A percentile compares a stretch with the other conserved stretches of the same genome.
phyloP scores from a whole-genome alignment of 2,113 vertebrate genomes.

The Pelvicachromis taeniatus region DNA sequence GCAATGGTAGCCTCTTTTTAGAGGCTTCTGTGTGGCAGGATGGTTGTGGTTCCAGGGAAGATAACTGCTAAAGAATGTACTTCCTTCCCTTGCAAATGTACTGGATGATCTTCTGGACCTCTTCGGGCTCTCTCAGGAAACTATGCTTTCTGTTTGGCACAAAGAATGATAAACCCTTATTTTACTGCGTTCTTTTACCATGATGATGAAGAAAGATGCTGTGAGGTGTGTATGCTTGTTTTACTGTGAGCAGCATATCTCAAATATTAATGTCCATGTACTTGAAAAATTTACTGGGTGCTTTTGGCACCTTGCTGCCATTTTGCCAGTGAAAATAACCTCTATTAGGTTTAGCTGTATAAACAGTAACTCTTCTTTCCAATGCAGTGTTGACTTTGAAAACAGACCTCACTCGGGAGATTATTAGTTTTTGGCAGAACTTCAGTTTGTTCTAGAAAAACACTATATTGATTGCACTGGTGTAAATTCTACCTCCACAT shows the following conservation, averaged over 20 bases:
- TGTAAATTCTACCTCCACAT: slow-evolving; percentile 7
- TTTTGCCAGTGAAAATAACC: not conserved
- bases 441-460: slow-evolving; percentile 4
- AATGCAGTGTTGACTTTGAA: slow-evolving; percentile 34
- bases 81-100: slow-evolving; percentile 1
- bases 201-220: not conserved
- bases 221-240: not conserved
- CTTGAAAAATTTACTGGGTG: not conserved
- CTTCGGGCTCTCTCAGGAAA: not conserved
- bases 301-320: not conserved
- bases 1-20: not conserved
- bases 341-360: not conserved
- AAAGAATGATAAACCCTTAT: not conserved
- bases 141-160: not conserved
- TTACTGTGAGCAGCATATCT: not conserved
- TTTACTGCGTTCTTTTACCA: not conserved
- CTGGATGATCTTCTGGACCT: not conserved
- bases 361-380: not conserved
- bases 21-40: not conserved
- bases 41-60: not conserved
- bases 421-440: slow-evolving; percentile 25
- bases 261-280: not conserved
- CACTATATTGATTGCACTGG: slow-evolving; percentile 17
- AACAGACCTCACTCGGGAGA: slow-evolving; percentile 15
- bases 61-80: not conserved